Evolutionary conservation across 2,797 vertebrate genomes (phyloP).

Genomic region (Chiroxiphia lanceolata): DNA sequence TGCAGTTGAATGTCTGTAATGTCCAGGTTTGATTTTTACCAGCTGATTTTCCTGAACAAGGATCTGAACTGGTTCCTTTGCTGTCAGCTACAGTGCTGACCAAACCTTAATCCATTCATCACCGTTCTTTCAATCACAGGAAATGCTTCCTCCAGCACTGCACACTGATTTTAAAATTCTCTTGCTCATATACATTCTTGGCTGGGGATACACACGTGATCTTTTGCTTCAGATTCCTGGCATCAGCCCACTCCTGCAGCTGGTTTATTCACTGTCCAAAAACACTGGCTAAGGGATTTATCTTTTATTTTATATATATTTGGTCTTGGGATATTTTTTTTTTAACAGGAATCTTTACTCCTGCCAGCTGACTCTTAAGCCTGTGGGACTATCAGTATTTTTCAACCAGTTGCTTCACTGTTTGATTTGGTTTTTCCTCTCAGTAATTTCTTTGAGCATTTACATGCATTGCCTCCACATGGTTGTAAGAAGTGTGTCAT

Average conservation of each 20-base stretch:
- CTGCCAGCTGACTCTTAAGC: constrained; percentile 50
- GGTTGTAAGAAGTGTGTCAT: background rate
- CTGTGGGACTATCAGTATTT: constrained; percentile 33
- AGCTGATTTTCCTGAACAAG: constrained; percentile 11
- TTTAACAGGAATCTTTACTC: constrained; percentile 41
- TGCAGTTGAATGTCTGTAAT: background rate
- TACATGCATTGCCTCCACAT: background rate
- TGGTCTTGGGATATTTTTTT: background rate
- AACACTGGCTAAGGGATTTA: constrained; percentile 57
- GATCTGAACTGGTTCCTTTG: constrained; percentile 7
- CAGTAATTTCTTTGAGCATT: background rate
- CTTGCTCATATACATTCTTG: constrained; percentile 51
- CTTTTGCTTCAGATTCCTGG: constrained; percentile 60
- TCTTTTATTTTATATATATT: constrained; percentile 51
- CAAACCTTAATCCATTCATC: constrained; percentile 47
- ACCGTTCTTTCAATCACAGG: constrained; percentile 49
- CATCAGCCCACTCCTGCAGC: constrained; percentile 60
- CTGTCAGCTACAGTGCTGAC: constrained; percentile 59
- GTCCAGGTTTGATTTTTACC: background rate
- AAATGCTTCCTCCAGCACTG: constrained; percentile 37
- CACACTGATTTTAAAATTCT: constrained; percentile 56
- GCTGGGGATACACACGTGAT: constrained; percentile 34
- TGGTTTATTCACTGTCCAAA: constrained; percentile 74
- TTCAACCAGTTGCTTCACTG: constrained; percentile 41
- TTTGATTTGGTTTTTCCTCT: constrained; percentile 51